Base-by-base conservation (phyloP, 2,888 invertebrate species). In the Ischnus inquisitorius region DNA sequence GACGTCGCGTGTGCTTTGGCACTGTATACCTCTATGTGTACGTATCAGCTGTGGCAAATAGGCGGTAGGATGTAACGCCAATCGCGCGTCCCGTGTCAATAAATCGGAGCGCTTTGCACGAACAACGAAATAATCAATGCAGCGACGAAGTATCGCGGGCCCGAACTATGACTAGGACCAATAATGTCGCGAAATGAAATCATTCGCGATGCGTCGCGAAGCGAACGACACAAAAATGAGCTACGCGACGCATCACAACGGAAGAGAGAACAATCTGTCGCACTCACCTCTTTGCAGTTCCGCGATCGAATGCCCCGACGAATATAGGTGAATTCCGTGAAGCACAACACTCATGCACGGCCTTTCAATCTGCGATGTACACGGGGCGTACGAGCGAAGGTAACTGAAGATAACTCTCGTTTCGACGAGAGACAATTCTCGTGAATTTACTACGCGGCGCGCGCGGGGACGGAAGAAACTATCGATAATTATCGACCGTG, bases 101-200 rank as follows among this genome's bases (percentile, higher is more conserved):
- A 46, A 25, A 46, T 68, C 12, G 22, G 25, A n/a, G 43, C 28
- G 28, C n/a, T 22, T 62, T 8, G 22, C 1, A 43, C 16, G 39
- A 39, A 76, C 68, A 28, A 83, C 51, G 71, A 22, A 79, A 80
- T 67, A 72, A 68, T 83, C 79, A 48, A 83, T 72, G 76, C 60
- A 48, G 78, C 78, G 43, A 62, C 60, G 6, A 19, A 54, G 28
- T 22, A 22, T 14, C 48, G 34, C 16, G 16, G 22, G 28, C 2
- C 19, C 10, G 43, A 8, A 16, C 1, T 19, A 16, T 43, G 16
- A 8, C 41, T 5, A 12, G 12, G n/a, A 62, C 48, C 51, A 54
- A 51, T 8, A 39, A 76, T 51, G 71, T 57, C 71, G 16, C 19
- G n/a, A 8, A n/a, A 43, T 22, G 14, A 72, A 19, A 3, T 48